Evolutionary conservation across 2,888 invertebrate species (phyloP).

Genomic region (Tanypteryx hageni): DNA sequence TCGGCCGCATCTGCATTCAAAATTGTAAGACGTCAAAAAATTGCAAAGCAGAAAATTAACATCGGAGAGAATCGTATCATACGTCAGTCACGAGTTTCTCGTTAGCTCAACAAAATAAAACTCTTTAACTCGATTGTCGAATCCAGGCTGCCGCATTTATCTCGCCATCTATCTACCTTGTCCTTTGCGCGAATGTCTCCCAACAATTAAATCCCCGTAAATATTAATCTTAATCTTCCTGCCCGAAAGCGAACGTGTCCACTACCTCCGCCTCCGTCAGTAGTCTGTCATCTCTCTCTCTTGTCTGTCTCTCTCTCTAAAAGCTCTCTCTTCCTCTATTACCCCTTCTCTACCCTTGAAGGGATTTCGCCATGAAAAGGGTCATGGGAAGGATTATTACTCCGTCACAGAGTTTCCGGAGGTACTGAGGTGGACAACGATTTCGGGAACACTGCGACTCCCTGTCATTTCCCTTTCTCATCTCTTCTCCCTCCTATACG

Average conservation of each 20-base stretch:
- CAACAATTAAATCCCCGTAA: constrained; percentile 35
- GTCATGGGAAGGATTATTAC: constrained; percentile 58
- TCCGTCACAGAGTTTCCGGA: constrained; percentile 52
- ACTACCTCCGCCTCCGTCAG: background rate
- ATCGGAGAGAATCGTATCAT: no score
- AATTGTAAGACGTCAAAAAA: no score
- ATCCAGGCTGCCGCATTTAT: background rate
- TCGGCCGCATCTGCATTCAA: no score
- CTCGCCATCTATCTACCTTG: background rate
- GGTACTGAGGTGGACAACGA: constrained; percentile 42
- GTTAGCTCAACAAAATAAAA: no score
- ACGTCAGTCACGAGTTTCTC: no score
- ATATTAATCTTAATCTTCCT: background rate
- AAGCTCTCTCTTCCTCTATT: background rate
- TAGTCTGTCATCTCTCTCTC: background rate
- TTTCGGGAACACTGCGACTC: constrained; percentile 21
- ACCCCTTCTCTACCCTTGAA: background rate
- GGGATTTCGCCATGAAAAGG: constrained; percentile 53
- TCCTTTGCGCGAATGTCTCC: background rate
- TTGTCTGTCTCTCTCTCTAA: constrained; percentile 37
- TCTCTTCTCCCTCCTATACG: background rate
- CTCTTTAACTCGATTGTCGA: background rate
- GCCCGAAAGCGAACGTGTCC: background rate
- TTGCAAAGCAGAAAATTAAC: no score
- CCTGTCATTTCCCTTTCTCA: background rate